Evolutionary conservation across 2,797 vertebrate species (phyloP), one percentile per base, ranked within the genome.

Genomic region (Sebastolobus alascanus): DNA sequence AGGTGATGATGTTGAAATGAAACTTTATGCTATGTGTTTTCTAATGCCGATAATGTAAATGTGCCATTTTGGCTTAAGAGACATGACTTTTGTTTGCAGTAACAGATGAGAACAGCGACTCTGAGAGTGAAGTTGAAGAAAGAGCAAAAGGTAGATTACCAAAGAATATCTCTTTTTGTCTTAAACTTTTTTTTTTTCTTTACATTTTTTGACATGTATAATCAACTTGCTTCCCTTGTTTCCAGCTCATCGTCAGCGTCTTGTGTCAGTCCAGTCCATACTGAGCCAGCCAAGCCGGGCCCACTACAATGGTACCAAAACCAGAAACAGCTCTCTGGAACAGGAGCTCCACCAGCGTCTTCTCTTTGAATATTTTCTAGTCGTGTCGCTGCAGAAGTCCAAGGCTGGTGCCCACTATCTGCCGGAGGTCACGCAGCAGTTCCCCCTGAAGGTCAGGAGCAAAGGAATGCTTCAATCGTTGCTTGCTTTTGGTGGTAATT

Each of bases 41-140:
- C 3, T 66, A 1, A 22, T n/a, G 5, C 3, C 8, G 54, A 0
- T 6, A 20, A 20, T 55, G 46, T 37, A 61, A 64, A 71, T 68
- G 4, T 71, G 9, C 9, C 4, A 63, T 75, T 65, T 68, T 63
- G 38, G 4, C 29, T 58, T 12, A 59, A 56, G 1, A 52, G 16
- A 67, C 20, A 3, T 31, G 5, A n/a, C 37, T 75, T 76, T 55
- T 46, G 1, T 70, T 79, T 75, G 58, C 87, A 98, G 97, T 96
- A 84, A 97, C 97, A 63, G 97, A 98, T 85, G 97, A 98, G 58
- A 97, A 97, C 89, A 98, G 97, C 12, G 97, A 98, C 92, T 97
- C 97, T 0, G 97, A 98, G 90, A 98, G 97, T 38, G 97, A 98
- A 89, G 91, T 95, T 2, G 97, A 98, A 86, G 97, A 98, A 86